A percentile compares a stretch with the other conserved stretches of the same genome.
These are phyloP conservation scores for Hetaerina titia DNA, from an alignment of 2,888 invertebrate genomes.

Conservation along the genomic window DNA sequence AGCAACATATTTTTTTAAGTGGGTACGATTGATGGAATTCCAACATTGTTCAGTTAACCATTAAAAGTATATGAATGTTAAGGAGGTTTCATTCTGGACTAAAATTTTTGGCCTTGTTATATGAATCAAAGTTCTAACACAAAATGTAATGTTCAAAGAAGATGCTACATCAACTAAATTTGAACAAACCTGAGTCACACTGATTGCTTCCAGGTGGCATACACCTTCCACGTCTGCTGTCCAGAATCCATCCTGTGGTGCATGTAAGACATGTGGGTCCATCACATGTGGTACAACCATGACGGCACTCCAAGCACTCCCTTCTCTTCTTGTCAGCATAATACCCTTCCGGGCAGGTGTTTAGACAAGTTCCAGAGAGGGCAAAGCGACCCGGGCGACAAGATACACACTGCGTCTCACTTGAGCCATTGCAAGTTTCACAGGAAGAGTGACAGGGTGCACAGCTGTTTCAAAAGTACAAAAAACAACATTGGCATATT, in stretches of 20 bases:
- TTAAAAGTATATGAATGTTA: too few relatives aligned
- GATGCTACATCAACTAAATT: too few relatives aligned
- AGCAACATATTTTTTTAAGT: too few relatives aligned
- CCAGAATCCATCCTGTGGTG: constrained; percentile 86
- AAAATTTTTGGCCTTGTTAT: too few relatives aligned
- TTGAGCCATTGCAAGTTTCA: constrained; percentile 88
- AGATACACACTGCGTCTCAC: constrained; percentile 88
- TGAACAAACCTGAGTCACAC: constrained; percentile 83
- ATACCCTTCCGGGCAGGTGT: constrained; percentile 85
- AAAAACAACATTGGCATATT: constrained; percentile 65
- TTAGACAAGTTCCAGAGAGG: constrained; percentile 85
- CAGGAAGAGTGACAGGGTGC: constrained; percentile 88
- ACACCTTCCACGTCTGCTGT: constrained; percentile 85
- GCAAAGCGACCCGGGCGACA: constrained; percentile 87
- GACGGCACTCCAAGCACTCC: constrained; percentile 89
- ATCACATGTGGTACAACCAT: constrained; percentile 87
- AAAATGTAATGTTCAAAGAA: too few relatives aligned
- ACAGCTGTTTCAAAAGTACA: constrained; percentile 79
- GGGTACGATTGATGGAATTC: too few relatives aligned
- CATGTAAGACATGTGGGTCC: constrained; percentile 87
- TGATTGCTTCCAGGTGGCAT: constrained; percentile 84
- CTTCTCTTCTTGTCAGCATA: constrained; percentile 88
- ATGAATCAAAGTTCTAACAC: too few relatives aligned
- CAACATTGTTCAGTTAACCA: too few relatives aligned
- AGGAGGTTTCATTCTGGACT: too few relatives aligned